Evolutionary conservation across 2,797 vertebrate species (phyloP), one percentile per base, ranked within the genome.

Genomic region (Sphaeramia orbicularis): DNA sequence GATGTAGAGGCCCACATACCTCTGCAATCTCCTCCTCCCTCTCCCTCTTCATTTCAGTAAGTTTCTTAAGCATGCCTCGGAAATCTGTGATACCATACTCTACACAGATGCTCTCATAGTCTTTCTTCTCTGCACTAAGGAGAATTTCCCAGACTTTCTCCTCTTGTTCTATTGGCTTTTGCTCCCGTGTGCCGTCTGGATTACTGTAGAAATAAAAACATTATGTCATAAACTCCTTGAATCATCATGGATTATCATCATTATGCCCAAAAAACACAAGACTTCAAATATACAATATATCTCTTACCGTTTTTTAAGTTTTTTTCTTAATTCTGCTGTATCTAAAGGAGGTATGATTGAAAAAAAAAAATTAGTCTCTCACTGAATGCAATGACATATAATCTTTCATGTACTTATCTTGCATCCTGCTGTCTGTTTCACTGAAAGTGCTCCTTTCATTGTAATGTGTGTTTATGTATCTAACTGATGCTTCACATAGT

Each of bases 61-160:
- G 93, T 88, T 81, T 96, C 66, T 86, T 97, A 75, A 98, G 91
- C 96, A 98, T 96, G 12, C 95, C 93, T 4, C 97, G 94, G 83
- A 95, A 98, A 86, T 98, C 91, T 1, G 88, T 95, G 77, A 97
- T 91, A 7, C 94, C 93, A 0, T 96, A 92, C 4, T 97, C 94
- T 0, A 53, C 0, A 72, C 97, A 98, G 81, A 98, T 96, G 7
- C 43, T 66, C 80, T 98, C 97, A 0, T 97, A 98, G 87, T 99
- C 96, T 85, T 91, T 98, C 56, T 84, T 96, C 2, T 98, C 95
- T 6, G 96, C 95, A 2, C 95, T 94, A 18, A 97, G 74, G 73
- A 98, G 85, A 56, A 98, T 87, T 81, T 98, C 96, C 96, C 95
- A 96, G 38, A 98, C 87, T 50, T 94, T 92, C 15, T 95, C 95